These are phyloP conservation scores for Gastrophysa polygoni DNA, from an alignment of 2,888 invertebrate genomes.

Conservation along the genomic window DNA sequence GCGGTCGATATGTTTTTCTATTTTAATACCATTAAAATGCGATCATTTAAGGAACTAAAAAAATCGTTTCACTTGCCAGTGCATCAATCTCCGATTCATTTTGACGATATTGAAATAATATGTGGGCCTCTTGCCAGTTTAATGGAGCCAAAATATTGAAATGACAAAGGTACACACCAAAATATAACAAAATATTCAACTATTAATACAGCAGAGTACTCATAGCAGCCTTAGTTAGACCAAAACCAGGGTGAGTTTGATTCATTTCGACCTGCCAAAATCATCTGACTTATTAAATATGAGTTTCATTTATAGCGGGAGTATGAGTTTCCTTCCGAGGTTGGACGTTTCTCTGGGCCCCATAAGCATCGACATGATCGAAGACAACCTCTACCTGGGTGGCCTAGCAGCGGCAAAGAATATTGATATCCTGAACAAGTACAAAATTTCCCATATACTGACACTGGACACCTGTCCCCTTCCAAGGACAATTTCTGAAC, in stretches of 20 bases:
- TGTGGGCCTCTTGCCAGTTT: background rate
- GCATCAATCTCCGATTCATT: background rate
- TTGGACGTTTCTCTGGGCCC: slow-evolving; percentile 50
- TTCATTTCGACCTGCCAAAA: background rate
- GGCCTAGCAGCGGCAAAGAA: slow-evolving; percentile 83
- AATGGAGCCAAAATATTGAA: background rate
- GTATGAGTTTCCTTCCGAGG: background rate
- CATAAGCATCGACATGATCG: slow-evolving; percentile 64
- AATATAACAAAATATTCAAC: background rate
- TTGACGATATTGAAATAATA: background rate
- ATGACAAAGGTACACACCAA: background rate
- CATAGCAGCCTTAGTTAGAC: background rate
- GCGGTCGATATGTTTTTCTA: background rate
- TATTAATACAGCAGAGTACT: background rate
- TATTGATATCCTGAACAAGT: slow-evolving; percentile 67
- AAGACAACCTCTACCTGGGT: slow-evolving; percentile 67
- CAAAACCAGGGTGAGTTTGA: background rate
- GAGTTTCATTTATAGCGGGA: background rate
- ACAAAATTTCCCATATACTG: slow-evolving; percentile 76
- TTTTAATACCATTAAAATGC: background rate
- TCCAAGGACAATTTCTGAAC: slow-evolving; percentile 73
- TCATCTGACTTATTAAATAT: background rate
- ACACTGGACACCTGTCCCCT: slow-evolving; percentile 86
- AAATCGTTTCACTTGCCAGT: background rate
- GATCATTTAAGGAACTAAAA: background rate